Conservation (phyloP, 2,888 invertebrate species). For the Lycophotia porphyrea region DNA sequence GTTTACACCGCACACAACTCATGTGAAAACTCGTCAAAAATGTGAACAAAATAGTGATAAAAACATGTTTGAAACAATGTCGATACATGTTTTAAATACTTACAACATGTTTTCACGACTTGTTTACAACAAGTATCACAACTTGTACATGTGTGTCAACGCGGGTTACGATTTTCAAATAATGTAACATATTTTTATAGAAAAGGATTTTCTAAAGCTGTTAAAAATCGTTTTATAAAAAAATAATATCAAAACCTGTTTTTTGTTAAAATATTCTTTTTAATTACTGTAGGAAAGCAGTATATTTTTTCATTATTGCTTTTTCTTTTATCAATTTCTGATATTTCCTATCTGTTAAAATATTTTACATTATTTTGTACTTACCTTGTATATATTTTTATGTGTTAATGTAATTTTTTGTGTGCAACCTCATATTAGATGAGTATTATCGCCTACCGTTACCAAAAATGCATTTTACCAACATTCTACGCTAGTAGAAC, state of each 20-base stretch:
- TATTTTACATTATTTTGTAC: neutral
- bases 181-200: neutral
- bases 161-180: neutral
- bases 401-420: too few relatives aligned
- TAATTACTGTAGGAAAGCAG: neutral
- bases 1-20: neutral
- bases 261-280: neutral
- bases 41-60: neutral
- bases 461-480: neutral
- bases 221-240: neutral
- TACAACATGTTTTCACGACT: neutral
- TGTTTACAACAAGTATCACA: neutral
- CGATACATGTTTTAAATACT: neutral
- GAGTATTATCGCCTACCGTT: neutral
- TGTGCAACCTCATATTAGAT: neutral
- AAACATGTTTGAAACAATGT: neutral
- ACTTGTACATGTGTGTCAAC: neutral
- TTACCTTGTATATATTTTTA: neutral
- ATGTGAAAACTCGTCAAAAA: neutral
- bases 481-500: neutral
- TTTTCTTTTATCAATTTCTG: neutral
- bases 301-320: neutral
- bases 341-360: neutral
- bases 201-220: neutral
- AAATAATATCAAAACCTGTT: neutral